A percentile compares a stretch with the other conserved stretches of the same genome.
phyloP scores from a whole-genome alignment of 1,140 invertebrate genomes.

The Condylostylus longicornis region DNA sequence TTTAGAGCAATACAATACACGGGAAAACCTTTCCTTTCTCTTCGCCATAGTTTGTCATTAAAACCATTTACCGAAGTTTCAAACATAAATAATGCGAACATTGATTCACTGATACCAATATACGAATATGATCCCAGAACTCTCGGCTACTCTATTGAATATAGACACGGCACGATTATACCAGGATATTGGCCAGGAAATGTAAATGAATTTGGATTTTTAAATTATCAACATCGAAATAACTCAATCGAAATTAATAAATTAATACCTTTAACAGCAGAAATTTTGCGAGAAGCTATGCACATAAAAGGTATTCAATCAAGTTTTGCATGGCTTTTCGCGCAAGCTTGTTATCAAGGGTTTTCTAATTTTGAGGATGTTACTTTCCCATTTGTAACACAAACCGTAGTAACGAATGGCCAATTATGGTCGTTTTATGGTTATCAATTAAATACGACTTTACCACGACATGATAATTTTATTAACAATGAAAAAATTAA shows the following conservation, averaged over 20 bases:
- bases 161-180: conserved; percentile 50
- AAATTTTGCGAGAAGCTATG: conserved; percentile 44
- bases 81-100: conserved; percentile 33
- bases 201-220: conserved; percentile 51
- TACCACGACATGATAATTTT: conserved; percentile 43
- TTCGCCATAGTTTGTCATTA: conserved; percentile 48
- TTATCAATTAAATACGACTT: conserved; percentile 78
- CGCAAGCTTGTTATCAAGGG: conserved; percentile 71
- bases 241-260: conserved; percentile 38
- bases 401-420: conserved; percentile 74
- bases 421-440: conserved; percentile 64
- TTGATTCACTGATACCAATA: conserved; percentile 35
- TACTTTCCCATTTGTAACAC: conserved; percentile 73
- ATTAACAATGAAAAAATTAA: conserved; percentile 55
- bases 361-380: conserved; percentile 76
- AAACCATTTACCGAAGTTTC: conserved; percentile 40
- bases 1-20: conserved; percentile 51
- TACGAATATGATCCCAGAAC: conserved; percentile 40
- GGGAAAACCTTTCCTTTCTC: conserved; percentile 43
- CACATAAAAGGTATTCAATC: conserved; percentile 55
- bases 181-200: conserved; percentile 73
- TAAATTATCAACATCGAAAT: conserved; percentile 53
- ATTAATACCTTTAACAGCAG: conserved; percentile 30
- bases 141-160: conserved; percentile 36
- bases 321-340: conserved; percentile 63